These are phyloP conservation scores for Petrolisthes cinctipes DNA, from an alignment of 2,888 invertebrate genomes.

Conservation along the genomic window DNA sequence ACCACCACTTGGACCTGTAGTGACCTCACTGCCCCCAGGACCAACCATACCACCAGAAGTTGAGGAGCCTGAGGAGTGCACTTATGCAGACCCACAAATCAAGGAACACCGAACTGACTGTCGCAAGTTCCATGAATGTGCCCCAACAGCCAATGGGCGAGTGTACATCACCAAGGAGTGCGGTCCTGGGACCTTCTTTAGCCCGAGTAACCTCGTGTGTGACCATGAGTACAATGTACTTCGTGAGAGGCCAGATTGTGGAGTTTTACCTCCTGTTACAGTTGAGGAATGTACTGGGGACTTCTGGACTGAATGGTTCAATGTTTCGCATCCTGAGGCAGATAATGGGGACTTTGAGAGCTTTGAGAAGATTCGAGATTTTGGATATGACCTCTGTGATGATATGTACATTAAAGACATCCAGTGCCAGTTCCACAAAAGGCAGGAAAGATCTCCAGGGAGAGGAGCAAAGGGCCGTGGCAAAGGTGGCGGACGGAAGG, in stretches of 20 bases:
- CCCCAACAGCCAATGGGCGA: conserved; percentile 67
- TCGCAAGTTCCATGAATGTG: conserved; percentile 76
- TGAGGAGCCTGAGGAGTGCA: conserved; percentile 25
- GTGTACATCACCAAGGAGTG: conserved; percentile 78
- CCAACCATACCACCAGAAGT: background rate
- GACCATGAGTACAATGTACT: conserved; percentile 77
- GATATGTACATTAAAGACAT: conserved; percentile 67
- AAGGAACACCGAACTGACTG: conserved; percentile 78
- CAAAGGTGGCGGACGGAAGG: conserved; percentile 37
- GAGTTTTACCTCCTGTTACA: background rate
- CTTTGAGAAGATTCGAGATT: conserved; percentile 66
- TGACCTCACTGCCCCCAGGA: background rate
- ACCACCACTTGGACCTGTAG: background rate
- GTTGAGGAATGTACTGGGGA: conserved; percentile 44
- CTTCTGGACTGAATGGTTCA: conserved; percentile 69
- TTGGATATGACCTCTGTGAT: conserved; percentile 66
- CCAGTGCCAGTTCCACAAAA: conserved; percentile 67
- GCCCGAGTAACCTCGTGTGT: conserved; percentile 76
- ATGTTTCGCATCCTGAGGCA: conserved; percentile 66
- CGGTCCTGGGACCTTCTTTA: conserved; percentile 77
- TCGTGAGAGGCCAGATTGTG: conserved; percentile 76
- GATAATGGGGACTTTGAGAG: conserved; percentile 68
- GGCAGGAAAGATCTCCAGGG: background rate
- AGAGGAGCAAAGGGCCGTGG: conserved; percentile 13
- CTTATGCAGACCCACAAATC: conserved; percentile 71